Base-by-base conservation (phyloP, 2,888 invertebrate species). In the Machimus atricapillus region DNA sequence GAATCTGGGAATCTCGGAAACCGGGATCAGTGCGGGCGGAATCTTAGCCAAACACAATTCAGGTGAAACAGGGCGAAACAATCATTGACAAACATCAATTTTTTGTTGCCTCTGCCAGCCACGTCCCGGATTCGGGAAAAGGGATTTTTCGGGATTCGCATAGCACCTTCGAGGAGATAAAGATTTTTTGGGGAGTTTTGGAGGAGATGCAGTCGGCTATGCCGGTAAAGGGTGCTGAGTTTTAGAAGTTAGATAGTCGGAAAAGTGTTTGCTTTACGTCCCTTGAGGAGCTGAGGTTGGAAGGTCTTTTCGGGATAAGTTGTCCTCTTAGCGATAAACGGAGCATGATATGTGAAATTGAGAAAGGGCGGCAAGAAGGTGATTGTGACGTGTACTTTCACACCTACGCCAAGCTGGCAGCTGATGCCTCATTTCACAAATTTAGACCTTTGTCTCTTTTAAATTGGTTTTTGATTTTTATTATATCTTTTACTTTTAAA, bases 31-130 rank as follows among this genome's bases (percentile, higher is more conserved):
- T 16, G 14, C 31, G 34, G 34, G 73, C 12, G 37, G 76, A 12
- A 37, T 27, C 78, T 43, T 23, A 7, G 78, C 7, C 37, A 78
- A 78, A 78, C 78, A 78, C 78, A 43, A 43, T 78, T 78, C 78
- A 78, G 46, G 78, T 78, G 78, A 43, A 78, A 78, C 78, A 43
- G 43, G 43, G 78, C 78, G 43, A 23, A 78, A 78, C 78, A 78
- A 78, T 78, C 23, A 78, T 40, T 27, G 23, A 43, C 43, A 78
- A 78, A 78, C 43, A 78, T 37, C 78, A 78, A 78, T 78, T 78
- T 78, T n/a, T 78, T 23, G 37, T 43, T 43, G n/a, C 43, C n/a
- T 40, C 78, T 78, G 1, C 78, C 78, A 43, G 8, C 27, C 76
- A 16, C 37, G 19, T 19, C 14, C 76, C 14, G 37, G 16, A 19